Evolutionary conservation across 2,113 vertebrate genomes (phyloP), one percentile per base, ranked within the genome.

Genomic region (Sebastes schlegelii): DNA sequence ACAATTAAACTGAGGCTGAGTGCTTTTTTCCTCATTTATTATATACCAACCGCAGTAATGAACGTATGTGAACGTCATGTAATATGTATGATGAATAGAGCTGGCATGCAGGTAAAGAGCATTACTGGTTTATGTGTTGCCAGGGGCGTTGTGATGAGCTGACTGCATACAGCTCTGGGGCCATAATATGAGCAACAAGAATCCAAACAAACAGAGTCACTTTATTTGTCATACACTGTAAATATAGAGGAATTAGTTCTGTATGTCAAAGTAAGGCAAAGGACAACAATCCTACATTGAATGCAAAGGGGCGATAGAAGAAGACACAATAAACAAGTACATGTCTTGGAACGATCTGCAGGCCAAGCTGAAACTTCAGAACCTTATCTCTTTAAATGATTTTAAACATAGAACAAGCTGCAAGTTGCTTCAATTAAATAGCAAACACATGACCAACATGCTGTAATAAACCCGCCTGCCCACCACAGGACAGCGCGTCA

Each of bases 1-100:
- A 82, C 81, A 80, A 90, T 86, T 80, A 85, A 65, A 79, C 62
- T 42, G 43, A 60, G 45, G 60, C 60, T 21, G 52, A 48, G 82
- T 61, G 60, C 67, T 34, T 66, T 71, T 69, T 63, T n/a, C 40
- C 61, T 85, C 82, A 79, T 91, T 83, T 79, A 81, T 86, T 80
- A 85, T 62, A 72, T 70, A 84, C 74, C 84, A 82, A 76, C 77
- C 82, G 74, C 70, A 5, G 54, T 77, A 88, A 85, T 75, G 80
- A 85, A 88, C 85, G 23, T 23, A 67, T 72, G 65, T 77, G 79
- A 83, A 83, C 77, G 66, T 81, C 79, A 88, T 88, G 40, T 74
- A 82, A 88, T 81, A 88, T 87, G 64, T 54, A 83, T 76, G 77
- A 90, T 86, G 78, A 82, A 87, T 82, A 48, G 42, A 48, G 68